phyloP scores from a whole-genome alignment of 2,888 invertebrate genomes.

The Ctenicera cuprea region DNA sequence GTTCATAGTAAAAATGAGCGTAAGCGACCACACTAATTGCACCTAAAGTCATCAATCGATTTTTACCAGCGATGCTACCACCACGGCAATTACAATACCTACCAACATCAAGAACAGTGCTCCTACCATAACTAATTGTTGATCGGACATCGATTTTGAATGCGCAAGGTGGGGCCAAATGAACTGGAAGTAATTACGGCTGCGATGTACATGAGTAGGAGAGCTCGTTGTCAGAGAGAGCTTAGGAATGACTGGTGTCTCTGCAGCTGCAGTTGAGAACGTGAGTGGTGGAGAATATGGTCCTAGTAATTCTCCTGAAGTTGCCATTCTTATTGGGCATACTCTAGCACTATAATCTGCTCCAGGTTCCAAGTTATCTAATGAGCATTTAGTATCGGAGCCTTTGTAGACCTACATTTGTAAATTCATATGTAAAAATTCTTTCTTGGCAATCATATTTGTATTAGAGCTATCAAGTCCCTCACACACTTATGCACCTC shows the following conservation, averaged over 20 bases:
- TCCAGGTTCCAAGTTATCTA: slow-evolving; percentile 83
- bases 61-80: slow-evolving; percentile 59
- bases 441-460: slow-evolving; percentile 18
- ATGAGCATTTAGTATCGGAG: slow-evolving; percentile 76
- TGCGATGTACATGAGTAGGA: slow-evolving; percentile 58
- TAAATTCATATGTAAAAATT: slow-evolving; percentile 1
- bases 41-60: slow-evolving; percentile 58
- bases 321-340: slow-evolving; percentile 82
- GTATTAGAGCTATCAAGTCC: background rate
- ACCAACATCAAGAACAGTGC: slow-evolving; percentile 70
- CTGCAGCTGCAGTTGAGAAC: slow-evolving; percentile 74
- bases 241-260: slow-evolving; percentile 69
- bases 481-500: too few species aligned
- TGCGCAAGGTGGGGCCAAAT: slow-evolving; percentile 53
- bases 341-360: slow-evolving; percentile 87
- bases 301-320: slow-evolving; percentile 78
- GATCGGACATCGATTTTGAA: slow-evolving; percentile 73
- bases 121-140: slow-evolving; percentile 75
- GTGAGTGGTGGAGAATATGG: slow-evolving; percentile 82
- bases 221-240: slow-evolving; percentile 62
- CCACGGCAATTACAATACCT: slow-evolving; percentile 67
- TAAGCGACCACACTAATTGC: slow-evolving; percentile 61
- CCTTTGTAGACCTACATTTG: slow-evolving; percentile 80
- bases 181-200: slow-evolving; percentile 52
- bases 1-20: slow-evolving; percentile 56